These are phyloP conservation scores for Rhagophthalmus giganteus DNA, from an alignment of 2,888 invertebrate genomes.

Conservation along the genomic window DNA sequence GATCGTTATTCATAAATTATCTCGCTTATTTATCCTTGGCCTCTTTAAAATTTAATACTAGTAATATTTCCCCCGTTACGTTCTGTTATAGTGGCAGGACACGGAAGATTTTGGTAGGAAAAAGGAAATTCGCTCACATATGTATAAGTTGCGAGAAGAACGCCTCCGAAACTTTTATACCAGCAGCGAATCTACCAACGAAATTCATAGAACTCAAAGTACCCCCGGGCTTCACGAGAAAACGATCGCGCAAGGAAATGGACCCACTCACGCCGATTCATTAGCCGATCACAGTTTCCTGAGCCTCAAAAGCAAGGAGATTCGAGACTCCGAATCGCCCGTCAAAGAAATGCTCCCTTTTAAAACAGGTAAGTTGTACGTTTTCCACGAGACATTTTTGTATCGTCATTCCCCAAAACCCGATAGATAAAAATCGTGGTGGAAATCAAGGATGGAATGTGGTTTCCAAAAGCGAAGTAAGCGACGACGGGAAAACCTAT, in stretches of 20 bases:
- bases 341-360: slow-evolving; percentile 59
- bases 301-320: slow-evolving; percentile 77
- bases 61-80: too few relatives aligned
- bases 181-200: slow-evolving; percentile 51
- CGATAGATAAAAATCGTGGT: slow-evolving; percentile 11
- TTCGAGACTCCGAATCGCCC: slow-evolving; percentile 76
- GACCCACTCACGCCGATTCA: slow-evolving; percentile 65
- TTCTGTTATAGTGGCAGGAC: slow-evolving; percentile 74
- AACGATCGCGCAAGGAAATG: slow-evolving; percentile 28
- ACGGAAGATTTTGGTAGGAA: slow-evolving; percentile 84
- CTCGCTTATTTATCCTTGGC: too few relatives aligned
- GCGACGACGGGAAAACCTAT: slow-evolving; percentile 67
- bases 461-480: slow-evolving; percentile 64
- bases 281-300: slow-evolving; percentile 77
- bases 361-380: slow-evolving; percentile 34
- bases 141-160: slow-evolving; percentile 82
- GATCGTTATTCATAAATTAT: too few relatives aligned
- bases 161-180: slow-evolving; percentile 74
- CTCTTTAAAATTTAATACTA: too few relatives aligned
- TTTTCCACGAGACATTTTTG: too few relatives aligned
- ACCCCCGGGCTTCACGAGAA: slow-evolving; percentile 33
- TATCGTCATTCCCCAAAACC: too few relatives aligned
- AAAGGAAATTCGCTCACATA: slow-evolving; percentile 83
- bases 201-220: slow-evolving; percentile 39
- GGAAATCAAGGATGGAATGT: slow-evolving; percentile 65